Percentiles rank a stretch among this genome's conserved stretches.
phyloP scores from a whole-genome alignment of 2,113 vertebrate species.

The Tupaia tana region DNA sequence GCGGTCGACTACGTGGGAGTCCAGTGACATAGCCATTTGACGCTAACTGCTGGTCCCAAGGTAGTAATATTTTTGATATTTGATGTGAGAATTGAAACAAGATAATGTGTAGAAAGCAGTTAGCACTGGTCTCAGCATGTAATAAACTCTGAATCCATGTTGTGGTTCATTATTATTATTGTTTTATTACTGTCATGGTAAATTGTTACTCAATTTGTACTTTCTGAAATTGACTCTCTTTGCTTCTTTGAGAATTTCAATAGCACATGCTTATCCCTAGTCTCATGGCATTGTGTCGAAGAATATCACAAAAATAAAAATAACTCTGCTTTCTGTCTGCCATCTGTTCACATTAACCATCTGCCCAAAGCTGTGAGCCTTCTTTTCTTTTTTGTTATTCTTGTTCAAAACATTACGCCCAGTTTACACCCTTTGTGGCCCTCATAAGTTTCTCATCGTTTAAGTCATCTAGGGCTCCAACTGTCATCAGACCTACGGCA shows the following conservation, averaged over 20 bases:
- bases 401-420: neutral
- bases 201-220: neutral
- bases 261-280: neutral
- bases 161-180: neutral
- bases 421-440: neutral
- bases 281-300: neutral
- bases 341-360: constrained; percentile 53
- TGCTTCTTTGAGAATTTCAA: constrained; percentile 52
- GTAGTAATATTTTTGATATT: neutral
- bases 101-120: no score
- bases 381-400: neutral
- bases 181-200: neutral
- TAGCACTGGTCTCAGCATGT: neutral
- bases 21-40: no score
- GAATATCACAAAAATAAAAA: constrained; percentile 50
- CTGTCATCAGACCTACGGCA: neutral
- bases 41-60: no score
- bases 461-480: neutral
- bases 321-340: constrained; percentile 20
- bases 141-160: neutral
- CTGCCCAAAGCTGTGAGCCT: constrained; percentile 5
- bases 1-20: no score
- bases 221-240: constrained; percentile 41
- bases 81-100: neutral
- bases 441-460: neutral